These are phyloP conservation scores for Hydriomena furcata DNA, from an alignment of 2,888 invertebrate genomes.

Conservation along the genomic window DNA sequence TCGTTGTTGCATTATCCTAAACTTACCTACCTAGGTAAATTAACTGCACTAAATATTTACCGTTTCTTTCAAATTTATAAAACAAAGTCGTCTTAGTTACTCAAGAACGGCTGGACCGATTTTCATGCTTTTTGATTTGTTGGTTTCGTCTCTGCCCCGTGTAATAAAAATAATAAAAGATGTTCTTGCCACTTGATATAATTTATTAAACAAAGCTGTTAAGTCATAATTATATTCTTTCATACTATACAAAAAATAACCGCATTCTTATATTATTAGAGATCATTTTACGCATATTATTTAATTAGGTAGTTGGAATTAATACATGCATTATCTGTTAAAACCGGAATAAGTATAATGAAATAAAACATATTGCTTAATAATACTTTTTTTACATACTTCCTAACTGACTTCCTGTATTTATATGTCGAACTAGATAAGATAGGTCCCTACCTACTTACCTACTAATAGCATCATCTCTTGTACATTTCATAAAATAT, in stretches of 20 bases:
- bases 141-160: too few relatives aligned
- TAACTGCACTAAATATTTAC: too few relatives aligned
- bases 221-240: conserved; percentile 22
- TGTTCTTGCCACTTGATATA: conserved; percentile 30
- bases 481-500: too few relatives aligned
- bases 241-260: conserved; percentile 26
- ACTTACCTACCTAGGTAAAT: too few relatives aligned
- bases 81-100: too few relatives aligned
- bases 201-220: conserved; percentile 34
- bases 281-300: conserved; percentile 29
- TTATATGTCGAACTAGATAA: background rate
- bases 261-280: conserved; percentile 31
- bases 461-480: too few relatives aligned
- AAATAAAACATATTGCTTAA: background rate
- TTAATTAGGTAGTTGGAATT: conserved; percentile 27
- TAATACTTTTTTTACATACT: too few relatives aligned
- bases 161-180: background rate
- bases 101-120: too few relatives aligned
- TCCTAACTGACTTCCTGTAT: background rate
- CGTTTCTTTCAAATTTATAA: too few relatives aligned
- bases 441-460: too few relatives aligned
- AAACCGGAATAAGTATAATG: background rate
- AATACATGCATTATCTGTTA: background rate
- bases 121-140: too few relatives aligned
- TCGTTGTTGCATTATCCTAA: too few relatives aligned